These are phyloP conservation scores for Tyria jacobaeae DNA, from an alignment of 2,888 invertebrate species.

Conservation along the genomic window DNA sequence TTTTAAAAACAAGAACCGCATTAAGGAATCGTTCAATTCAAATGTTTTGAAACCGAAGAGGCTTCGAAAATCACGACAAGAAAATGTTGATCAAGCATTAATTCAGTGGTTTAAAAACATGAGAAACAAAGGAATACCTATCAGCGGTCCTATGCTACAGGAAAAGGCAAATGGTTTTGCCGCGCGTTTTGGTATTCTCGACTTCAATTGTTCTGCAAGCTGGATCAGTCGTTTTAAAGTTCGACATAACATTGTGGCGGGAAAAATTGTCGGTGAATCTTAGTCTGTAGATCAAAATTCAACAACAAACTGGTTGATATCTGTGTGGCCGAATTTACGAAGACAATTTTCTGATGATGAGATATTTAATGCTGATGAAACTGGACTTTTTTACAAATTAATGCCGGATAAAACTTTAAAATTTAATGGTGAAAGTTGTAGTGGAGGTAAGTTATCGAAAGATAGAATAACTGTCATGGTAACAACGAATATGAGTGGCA, in stretches of 20 bases:
- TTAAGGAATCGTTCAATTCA: conserved; percentile 35
- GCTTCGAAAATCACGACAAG: neutral
- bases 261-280: conserved; percentile 10
- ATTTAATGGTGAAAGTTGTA: no score
- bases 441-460: no score
- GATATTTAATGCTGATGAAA: conserved; percentile 21
- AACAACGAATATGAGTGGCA: neutral
- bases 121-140: conserved; percentile 36
- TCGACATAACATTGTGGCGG: conserved; percentile 7
- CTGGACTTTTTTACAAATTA: neutral
- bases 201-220: conserved; percentile 3
- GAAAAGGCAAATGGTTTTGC: conserved; percentile 8
- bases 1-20: conserved; percentile 37
- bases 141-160: conserved; percentile 20
- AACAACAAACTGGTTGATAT: conserved; percentile 37
- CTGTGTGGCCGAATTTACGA: conserved; percentile 31
- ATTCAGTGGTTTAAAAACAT: conserved; percentile 39
- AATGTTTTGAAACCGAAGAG: conserved; percentile 44
- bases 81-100: conserved; percentile 19
- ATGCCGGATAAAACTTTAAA: neutral
- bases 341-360: conserved; percentile 37
- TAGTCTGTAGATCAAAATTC: conserved; percentile 34
- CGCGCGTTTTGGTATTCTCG: conserved; percentile 10
- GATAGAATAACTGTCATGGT: no score
- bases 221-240: conserved; percentile 8